Conservation (phyloP, 1,140 invertebrate genomes). For the Adoxophyes honmai region DNA sequence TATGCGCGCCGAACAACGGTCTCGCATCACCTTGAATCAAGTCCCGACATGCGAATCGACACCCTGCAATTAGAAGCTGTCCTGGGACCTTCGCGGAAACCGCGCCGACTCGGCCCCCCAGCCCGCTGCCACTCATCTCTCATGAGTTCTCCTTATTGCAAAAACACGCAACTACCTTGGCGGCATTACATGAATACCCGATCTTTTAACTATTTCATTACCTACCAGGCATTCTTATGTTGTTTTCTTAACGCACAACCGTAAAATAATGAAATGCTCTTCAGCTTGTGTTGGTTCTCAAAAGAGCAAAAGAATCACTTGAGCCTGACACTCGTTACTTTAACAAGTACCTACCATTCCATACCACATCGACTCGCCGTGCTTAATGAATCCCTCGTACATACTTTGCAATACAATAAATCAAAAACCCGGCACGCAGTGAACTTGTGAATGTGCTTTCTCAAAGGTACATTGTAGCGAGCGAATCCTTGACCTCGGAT, state of each 20-base stretch:
- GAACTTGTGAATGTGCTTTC: slow-evolving; percentile 22
- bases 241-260: too few relatives aligned
- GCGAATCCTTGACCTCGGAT: slow-evolving; percentile 51
- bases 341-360: slow-evolving; percentile 12
- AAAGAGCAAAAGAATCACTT: not conserved
- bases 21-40: slow-evolving; percentile 27
- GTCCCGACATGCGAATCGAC: slow-evolving; percentile 37
- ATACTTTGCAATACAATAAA: slow-evolving; percentile 27
- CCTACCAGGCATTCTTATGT: too few relatives aligned
- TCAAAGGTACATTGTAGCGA: slow-evolving; percentile 39
- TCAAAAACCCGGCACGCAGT: slow-evolving; percentile 23
- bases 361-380: not conserved
- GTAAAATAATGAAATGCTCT: too few relatives aligned
- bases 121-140: not conserved
- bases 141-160: not conserved
- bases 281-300: too few relatives aligned
- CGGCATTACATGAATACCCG: too few relatives aligned
- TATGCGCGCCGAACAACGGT: slow-evolving; percentile 8
- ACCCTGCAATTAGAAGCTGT: slow-evolving; percentile 44
- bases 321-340: not conserved
- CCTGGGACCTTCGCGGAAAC: slow-evolving; percentile 52
- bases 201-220: too few relatives aligned
- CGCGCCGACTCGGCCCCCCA: not conserved
- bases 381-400: slow-evolving; percentile 28
- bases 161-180: not conserved